Percentiles rank a stretch among this genome's conserved stretches.
Conservation (phyloP, 1,140 invertebrate species). For the Temnothorax longispinosus region DNA sequence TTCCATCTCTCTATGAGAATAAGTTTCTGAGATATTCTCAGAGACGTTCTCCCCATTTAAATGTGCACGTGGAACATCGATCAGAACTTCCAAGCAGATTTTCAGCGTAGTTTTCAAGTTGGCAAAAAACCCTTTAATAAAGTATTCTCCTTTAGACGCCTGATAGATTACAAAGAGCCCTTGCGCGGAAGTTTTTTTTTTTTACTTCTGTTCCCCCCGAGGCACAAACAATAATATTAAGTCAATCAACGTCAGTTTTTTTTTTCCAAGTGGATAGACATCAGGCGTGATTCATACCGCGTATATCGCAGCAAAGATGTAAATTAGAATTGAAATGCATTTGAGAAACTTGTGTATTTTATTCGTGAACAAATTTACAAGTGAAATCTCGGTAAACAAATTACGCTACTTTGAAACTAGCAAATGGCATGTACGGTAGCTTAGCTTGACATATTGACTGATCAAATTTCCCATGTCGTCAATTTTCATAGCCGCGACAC, state of each 20-base stretch:
- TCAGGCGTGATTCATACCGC: not conserved
- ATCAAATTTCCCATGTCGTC: not conserved
- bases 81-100: slow-evolving; percentile 23
- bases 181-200: not conserved
- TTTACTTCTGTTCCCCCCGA: not conserved
- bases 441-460: not conserved
- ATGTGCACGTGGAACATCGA: slow-evolving; percentile 4
- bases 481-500: not conserved
- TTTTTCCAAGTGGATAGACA: not conserved
- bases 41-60: not conserved
- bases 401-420: not conserved
- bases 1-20: slow-evolving; percentile 8
- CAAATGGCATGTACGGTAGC: not conserved
- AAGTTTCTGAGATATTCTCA: slow-evolving; percentile 28
- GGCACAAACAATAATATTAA: slow-evolving; percentile 39
- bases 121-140: slow-evolving; percentile 36
- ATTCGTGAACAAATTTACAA: not conserved
- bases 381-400: not conserved
- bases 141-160: slow-evolving; percentile 35
- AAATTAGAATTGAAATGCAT: slow-evolving; percentile 12
- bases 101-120: slow-evolving; percentile 2
- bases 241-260: slow-evolving; percentile 31
- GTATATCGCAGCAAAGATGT: not conserved
- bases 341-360: not conserved
- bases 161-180: slow-evolving; percentile 17